Conservation (phyloP, 2,888 invertebrate species). For the Poecilus cupreus region DNA sequence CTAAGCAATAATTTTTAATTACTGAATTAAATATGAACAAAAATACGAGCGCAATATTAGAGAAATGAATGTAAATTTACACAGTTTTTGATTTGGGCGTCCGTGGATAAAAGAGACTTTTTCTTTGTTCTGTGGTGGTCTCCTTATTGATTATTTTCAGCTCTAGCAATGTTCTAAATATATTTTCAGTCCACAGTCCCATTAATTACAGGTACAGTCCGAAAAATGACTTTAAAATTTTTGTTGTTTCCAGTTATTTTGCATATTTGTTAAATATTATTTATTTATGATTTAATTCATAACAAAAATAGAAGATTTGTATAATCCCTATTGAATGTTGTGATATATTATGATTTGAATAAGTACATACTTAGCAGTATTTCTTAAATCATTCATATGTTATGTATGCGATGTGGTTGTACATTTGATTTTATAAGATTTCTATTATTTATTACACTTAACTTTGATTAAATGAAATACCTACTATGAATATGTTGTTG, state of each 20-base stretch:
- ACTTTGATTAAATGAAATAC: conserved; percentile 36
- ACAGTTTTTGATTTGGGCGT: conserved; percentile 29
- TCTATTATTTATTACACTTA: conserved; percentile 25
- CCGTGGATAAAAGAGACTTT: conserved; percentile 33
- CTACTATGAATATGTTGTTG: conserved; percentile 65
- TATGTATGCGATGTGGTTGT: conserved; percentile 26
- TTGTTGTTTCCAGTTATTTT: conserved; percentile 40
- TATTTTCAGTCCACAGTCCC: conserved; percentile 56
- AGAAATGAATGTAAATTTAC: background rate
- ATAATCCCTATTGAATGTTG: conserved; percentile 36
- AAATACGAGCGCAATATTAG: background rate
- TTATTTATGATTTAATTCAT: conserved; percentile 32
- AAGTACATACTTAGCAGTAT: background rate
- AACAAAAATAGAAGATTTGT: conserved; percentile 39
- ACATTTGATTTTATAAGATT: conserved; percentile 48
- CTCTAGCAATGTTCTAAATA: conserved; percentile 58
- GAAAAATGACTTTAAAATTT: conserved; percentile 42
- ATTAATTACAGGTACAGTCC: conserved; percentile 55
- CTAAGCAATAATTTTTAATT: background rate
- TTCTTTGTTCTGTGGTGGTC: conserved; percentile 47
- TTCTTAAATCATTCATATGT: conserved; percentile 13
- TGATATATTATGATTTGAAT: conserved; percentile 12
- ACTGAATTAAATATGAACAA: background rate
- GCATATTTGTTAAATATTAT: conserved; percentile 47
- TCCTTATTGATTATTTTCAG: conserved; percentile 59